Conservation (phyloP, 2,797 vertebrate genomes). For the Botia kubotai region DNA sequence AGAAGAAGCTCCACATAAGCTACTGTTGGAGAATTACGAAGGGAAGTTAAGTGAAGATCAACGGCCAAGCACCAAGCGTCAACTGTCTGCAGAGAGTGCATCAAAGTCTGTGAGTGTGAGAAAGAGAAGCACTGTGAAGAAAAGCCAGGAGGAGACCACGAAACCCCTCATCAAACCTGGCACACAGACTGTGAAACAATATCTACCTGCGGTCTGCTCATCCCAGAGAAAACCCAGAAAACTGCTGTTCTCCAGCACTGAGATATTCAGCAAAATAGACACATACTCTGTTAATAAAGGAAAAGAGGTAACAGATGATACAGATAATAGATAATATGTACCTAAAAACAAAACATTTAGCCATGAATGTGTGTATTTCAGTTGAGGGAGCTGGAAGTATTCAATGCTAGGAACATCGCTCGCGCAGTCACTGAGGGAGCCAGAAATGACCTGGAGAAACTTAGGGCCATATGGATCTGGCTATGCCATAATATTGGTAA, state of each 20-base stretch:
- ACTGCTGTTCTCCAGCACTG: conserved; percentile 74
- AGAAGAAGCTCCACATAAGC: conserved; percentile 56
- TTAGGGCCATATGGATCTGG: conserved; percentile 84
- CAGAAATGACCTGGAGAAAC: conserved; percentile 77
- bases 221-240: conserved; percentile 66
- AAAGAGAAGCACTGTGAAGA: conserved; percentile 79
- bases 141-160: conserved; percentile 65
- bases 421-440: conserved; percentile 73
- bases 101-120: conserved; percentile 72
- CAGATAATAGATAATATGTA: background rate
- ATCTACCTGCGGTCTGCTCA: conserved; percentile 56
- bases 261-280: conserved; percentile 76
- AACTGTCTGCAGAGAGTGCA: conserved; percentile 79
- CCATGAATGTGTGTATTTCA: conserved; percentile 58
- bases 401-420: conserved; percentile 72
- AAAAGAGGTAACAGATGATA: conserved; percentile 70
- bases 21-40: conserved; percentile 67
- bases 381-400: conserved; percentile 71
- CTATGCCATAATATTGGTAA: conserved; percentile 82
- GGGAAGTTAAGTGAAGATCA: conserved; percentile 72
- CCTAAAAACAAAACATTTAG: background rate
- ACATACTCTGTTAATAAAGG: conserved; percentile 70
- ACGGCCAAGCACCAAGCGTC: conserved; percentile 76
- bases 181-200: conserved; percentile 50
- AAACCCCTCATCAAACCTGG: conserved; percentile 48